Evolutionary conservation across 2,888 invertebrate species (phyloP).

Genomic region (Xiphydria camelus): DNA sequence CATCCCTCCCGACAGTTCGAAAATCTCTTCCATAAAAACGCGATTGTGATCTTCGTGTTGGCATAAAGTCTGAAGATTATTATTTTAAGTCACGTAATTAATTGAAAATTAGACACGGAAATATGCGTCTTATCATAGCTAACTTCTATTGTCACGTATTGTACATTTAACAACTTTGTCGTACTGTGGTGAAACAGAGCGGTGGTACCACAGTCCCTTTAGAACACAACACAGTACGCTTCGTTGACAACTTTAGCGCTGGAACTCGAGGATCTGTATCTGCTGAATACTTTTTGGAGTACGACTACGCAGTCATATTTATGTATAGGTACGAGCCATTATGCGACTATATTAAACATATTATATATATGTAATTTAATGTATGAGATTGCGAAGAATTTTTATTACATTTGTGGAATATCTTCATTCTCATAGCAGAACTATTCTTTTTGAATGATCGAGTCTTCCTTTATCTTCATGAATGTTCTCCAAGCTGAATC

Average conservation of each 20-base stretch:
- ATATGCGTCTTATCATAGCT: too few species aligned
- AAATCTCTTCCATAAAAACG: too few species aligned
- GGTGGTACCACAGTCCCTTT: slow-evolving; percentile 97
- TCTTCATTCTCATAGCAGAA: too few species aligned
- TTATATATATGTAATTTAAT: neutral
- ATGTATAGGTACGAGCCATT: slow-evolving; percentile 67
- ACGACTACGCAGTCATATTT: slow-evolving; percentile 90
- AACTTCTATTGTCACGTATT: too few species aligned
- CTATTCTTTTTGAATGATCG: too few species aligned
- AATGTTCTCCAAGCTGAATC: too few species aligned
- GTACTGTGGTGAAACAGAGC: slow-evolving; percentile 64
- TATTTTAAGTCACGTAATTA: too few species aligned
- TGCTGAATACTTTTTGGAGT: slow-evolving; percentile 90
- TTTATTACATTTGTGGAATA: neutral
- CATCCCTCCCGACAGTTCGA: too few species aligned
- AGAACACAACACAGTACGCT: slow-evolving; percentile 96
- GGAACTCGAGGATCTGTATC: slow-evolving; percentile 94
- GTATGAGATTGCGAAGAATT: too few species aligned
- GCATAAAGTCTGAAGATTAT: slow-evolving; percentile 4
- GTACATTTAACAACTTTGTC: slow-evolving; percentile 6
- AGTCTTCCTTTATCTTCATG: too few species aligned
- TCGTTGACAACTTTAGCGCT: slow-evolving; percentile 98
- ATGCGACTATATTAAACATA: slow-evolving; percentile 9
- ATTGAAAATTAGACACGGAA: slow-evolving; percentile 10
- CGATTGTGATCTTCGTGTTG: too few species aligned